Conservation (phyloP, 2,888 invertebrate species). For the Orthosia incerta region DNA sequence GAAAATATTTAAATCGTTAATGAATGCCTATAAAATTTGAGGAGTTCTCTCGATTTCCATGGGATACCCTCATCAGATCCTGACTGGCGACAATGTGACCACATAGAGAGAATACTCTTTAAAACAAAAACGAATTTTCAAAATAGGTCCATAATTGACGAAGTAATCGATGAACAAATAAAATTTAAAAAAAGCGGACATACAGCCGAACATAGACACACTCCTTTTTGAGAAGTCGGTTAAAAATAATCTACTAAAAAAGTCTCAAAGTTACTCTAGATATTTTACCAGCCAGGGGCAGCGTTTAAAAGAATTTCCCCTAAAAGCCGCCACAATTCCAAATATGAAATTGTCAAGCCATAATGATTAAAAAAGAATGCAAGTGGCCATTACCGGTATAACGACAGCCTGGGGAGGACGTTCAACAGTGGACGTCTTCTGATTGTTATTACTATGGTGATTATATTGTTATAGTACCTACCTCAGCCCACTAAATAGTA, state of each 20-base stretch:
- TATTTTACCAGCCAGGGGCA: not conserved
- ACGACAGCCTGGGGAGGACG: constrained; percentile 27
- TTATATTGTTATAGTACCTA: constrained; percentile 40
- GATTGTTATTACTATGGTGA: constrained; percentile 50
- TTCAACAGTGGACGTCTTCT: constrained; percentile 33
- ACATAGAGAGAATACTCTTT: too few species aligned
- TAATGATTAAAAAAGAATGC: constrained; percentile 60
- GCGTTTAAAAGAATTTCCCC: constrained; percentile 7
- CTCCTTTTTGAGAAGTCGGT: too few species aligned
- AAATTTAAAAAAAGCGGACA: too few species aligned
- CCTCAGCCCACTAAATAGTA: constrained; percentile 21
- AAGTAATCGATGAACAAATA: too few species aligned
- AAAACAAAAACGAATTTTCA: too few species aligned
- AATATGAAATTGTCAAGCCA: constrained; percentile 53
- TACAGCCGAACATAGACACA: too few species aligned
- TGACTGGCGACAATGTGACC: too few species aligned
- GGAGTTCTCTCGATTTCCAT: too few species aligned
- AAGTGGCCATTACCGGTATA: constrained; percentile 49
- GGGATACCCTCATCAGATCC: too few species aligned
- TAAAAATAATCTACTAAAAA: not conserved
- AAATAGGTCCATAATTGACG: too few species aligned
- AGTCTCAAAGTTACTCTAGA: not conserved
- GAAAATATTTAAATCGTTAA: too few species aligned
- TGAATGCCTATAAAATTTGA: too few species aligned
- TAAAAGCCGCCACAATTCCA: constrained; percentile 25